Percentiles rank a stretch among this genome's conserved stretches.
Evolutionary conservation across 2,113 vertebrate species (phyloP).

Genomic region (Leucosticte australis): DNA sequence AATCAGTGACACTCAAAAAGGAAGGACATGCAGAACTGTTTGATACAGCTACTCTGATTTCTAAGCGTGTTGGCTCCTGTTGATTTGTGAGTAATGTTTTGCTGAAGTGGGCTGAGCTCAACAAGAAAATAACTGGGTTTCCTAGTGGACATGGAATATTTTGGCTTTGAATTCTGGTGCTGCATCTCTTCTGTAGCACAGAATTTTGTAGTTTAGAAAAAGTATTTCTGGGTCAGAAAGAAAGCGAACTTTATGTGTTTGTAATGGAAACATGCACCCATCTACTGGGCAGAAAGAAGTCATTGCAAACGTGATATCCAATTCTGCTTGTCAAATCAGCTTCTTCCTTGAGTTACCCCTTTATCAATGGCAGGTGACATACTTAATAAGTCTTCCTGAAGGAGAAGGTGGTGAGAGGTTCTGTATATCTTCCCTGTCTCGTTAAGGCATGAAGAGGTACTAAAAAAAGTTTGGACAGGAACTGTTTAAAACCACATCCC

Average conservation of each 20-base stretch:
- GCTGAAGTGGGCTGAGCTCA: not conserved
- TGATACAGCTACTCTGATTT: not conserved
- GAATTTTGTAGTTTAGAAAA: not conserved
- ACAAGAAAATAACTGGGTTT: not conserved
- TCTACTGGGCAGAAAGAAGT: not conserved
- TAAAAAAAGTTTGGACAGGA: not conserved
- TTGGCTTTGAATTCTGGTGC: not conserved
- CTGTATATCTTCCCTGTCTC: not conserved
- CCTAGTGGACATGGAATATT: not conserved
- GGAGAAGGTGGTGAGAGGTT: not conserved
- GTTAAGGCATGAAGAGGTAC: not conserved
- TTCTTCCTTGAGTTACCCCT: not conserved
- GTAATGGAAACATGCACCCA: not conserved
- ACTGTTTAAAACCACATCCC: not conserved
- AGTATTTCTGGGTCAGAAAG: not conserved
- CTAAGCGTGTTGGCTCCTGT: not conserved
- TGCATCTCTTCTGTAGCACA: not conserved
- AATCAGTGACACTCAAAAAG: not conserved
- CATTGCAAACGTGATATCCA: rapidly evolving
- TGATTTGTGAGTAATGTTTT: conserved; percentile 14
- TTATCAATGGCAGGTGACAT: not conserved
- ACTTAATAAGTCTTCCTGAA: not conserved
- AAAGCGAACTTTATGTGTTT: not conserved
- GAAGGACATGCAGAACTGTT: not conserved
- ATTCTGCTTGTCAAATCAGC: not conserved